phyloP scores from a whole-genome alignment of 2,113 vertebrate genomes.

The Nycticryphes semicollaris region DNA sequence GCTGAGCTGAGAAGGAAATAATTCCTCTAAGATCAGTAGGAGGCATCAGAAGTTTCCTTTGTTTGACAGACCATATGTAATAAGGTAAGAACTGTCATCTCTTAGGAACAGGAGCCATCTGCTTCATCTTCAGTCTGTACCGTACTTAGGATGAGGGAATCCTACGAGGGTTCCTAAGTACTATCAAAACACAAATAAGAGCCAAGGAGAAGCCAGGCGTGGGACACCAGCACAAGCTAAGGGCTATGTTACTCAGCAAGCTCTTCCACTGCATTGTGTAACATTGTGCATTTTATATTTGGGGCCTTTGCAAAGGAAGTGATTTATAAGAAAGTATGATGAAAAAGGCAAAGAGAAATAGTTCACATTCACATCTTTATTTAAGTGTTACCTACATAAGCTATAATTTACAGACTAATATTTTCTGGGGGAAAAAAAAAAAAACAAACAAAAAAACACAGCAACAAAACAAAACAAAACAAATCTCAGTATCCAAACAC shows the following conservation, averaged over 20 bases:
- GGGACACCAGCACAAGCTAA: not conserved
- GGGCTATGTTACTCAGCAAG: not conserved
- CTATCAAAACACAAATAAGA: not conserved
- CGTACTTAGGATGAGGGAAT: not conserved
- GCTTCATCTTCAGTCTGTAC: not conserved
- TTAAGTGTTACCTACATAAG: slow-evolving; percentile 67
- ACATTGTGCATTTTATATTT: not conserved
- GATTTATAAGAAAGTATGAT: not conserved
- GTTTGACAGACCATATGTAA: not conserved
- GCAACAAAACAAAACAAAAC: not conserved
- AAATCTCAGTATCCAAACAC: slow-evolving; percentile 65
- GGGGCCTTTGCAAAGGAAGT: not conserved
- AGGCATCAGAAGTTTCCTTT: not conserved
- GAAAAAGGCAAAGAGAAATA: not conserved
- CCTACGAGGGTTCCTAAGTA: not conserved
- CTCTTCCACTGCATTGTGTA: not conserved
- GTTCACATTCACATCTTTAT: slow-evolving; percentile 74
- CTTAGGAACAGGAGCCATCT: not conserved
- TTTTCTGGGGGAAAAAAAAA: slow-evolving; percentile 55
- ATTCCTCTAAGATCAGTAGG: not conserved
- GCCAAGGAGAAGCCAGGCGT: not conserved
- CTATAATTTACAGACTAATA: slow-evolving; percentile 79
- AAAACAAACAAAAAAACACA: not conserved
- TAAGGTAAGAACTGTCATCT: not conserved
- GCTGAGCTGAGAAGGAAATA: not conserved